Evolutionary conservation across 2,888 invertebrate species (phyloP).

Genomic region (Danaus chrysippus): DNA sequence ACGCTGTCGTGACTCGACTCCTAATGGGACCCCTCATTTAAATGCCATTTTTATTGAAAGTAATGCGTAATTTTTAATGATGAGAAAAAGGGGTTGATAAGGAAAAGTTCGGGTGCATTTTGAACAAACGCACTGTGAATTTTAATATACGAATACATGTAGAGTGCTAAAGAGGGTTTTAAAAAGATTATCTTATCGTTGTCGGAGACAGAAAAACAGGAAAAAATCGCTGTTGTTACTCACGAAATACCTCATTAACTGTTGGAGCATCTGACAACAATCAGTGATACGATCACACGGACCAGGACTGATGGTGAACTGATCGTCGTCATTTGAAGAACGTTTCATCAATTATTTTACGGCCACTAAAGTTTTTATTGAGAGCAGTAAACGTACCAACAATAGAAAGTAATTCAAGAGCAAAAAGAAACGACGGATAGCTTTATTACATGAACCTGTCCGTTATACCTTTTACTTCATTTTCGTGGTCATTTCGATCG

Average conservation of each 20-base stretch:
- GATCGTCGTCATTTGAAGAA: no score
- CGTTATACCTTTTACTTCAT: not conserved
- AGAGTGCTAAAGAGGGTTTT: no score
- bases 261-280: no score
- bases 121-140: not conserved
- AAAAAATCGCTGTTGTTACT: no score
- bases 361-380: conserved; percentile 12
- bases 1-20: conserved; percentile 20
- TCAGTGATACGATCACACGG: no score
- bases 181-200: no score
- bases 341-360: conserved; percentile 9
- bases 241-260: no score
- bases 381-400: conserved; percentile 9
- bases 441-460: not conserved
- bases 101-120: not conserved
- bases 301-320: no score
- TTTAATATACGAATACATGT: not conserved
- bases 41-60: conserved; percentile 10
- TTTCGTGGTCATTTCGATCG: not conserved
- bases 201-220: no score
- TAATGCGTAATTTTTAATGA: conserved; percentile 5
- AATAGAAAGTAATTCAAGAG: conserved; percentile 8
- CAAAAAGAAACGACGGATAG: not conserved
- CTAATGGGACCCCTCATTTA: conserved; percentile 19
- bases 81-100: conserved; percentile 1